Conservation (phyloP, 2,888 invertebrate genomes). For the Agrotis segetum region DNA sequence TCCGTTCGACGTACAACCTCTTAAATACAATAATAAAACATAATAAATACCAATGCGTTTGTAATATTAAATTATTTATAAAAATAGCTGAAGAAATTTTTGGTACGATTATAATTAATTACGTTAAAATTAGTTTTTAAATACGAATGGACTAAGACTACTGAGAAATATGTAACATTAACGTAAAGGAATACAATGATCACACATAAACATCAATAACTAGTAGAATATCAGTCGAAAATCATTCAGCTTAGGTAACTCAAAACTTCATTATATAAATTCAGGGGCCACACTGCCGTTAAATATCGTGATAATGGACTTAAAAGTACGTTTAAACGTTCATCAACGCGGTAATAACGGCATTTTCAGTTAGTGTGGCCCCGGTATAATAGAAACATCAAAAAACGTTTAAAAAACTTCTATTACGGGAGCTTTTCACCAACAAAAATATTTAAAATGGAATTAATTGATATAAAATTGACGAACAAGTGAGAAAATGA, state of each 20-base stretch:
- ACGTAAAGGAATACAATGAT: conserved; percentile 74
- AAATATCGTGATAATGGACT: too few species aligned
- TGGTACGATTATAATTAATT: conserved; percentile 79
- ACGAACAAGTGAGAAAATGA: conserved; percentile 18
- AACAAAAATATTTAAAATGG: conserved; percentile 12
- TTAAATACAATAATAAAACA: conserved; percentile 56
- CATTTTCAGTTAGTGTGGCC: too few species aligned
- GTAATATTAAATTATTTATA: conserved; percentile 75
- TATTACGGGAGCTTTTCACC: conserved; percentile 26
- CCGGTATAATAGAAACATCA: conserved; percentile 59
- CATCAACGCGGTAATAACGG: too few species aligned
- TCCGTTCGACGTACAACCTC: too few species aligned
- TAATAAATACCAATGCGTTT: conserved; percentile 71
- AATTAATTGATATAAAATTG: conserved; percentile 44
- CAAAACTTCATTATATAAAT: conserved; percentile 62
- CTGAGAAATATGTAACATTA: conserved; percentile 76
- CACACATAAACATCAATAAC: conserved; percentile 68
- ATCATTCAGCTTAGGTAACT: conserved; percentile 78
- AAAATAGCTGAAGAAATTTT: conserved; percentile 84
- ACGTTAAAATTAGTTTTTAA: conserved; percentile 63
- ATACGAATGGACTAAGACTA: conserved; percentile 69
- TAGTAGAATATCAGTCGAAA: conserved; percentile 81
- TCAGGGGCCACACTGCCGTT: too few species aligned
- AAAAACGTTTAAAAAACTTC: conserved; percentile 51
- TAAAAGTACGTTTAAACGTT: too few species aligned